Conservation (phyloP, 2,888 invertebrate species). For the Oligia strigilis region DNA sequence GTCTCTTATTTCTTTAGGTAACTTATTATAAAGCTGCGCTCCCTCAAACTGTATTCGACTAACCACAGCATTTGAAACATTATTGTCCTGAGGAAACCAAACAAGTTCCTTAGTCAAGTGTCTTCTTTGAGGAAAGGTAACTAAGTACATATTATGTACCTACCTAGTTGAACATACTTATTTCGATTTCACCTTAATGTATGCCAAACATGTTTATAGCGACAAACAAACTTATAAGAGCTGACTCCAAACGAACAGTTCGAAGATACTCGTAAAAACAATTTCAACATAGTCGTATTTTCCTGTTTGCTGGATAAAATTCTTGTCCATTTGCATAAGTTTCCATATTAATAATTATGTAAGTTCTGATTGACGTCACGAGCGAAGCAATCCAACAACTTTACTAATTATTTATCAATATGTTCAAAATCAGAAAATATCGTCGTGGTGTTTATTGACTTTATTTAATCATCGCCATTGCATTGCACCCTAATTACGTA, state of each 20-base stretch:
- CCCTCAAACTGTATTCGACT: too few species aligned
- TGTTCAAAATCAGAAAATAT: neutral
- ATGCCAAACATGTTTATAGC: constrained; percentile 14
- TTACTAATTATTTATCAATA: neutral
- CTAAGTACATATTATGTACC: neutral
- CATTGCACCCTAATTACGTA: neutral
- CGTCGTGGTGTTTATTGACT: neutral
- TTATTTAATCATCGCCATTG: neutral
- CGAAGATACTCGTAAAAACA: neutral
- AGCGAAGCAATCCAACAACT: constrained; percentile 3
- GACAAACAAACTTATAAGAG: constrained; percentile 32
- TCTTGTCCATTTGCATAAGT: constrained; percentile 16
- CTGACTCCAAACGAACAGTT: constrained; percentile 4
- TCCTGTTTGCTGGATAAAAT: constrained; percentile 14
- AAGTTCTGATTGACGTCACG: constrained; percentile 43
- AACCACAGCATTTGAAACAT: neutral
- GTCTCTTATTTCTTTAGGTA: too few species aligned
- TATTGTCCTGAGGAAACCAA: constrained; percentile 2
- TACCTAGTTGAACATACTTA: neutral
- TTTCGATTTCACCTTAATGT: constrained; percentile 36
- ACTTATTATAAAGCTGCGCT: too few species aligned
- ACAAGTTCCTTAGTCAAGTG: constrained; percentile 1
- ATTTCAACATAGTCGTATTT: constrained; percentile 1
- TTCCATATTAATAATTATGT: constrained; percentile 37
- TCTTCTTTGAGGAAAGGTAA: neutral